Conservation (phyloP, 1,140 invertebrate species). For the Scaptomyza pallida region DNA sequence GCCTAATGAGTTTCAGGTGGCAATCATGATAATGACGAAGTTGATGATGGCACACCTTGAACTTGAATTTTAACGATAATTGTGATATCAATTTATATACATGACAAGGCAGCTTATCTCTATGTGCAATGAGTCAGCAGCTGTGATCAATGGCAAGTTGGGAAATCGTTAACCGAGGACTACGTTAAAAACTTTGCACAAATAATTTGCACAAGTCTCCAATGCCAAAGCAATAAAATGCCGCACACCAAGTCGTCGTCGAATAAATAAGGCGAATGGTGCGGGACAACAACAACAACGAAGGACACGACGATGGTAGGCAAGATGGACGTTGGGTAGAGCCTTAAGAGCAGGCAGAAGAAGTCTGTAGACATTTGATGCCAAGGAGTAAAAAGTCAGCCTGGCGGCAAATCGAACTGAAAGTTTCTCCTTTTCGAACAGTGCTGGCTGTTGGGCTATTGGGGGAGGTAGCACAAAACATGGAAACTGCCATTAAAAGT, state of each 20-base stretch:
- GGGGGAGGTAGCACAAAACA: constrained; percentile 32
- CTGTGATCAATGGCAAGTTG: constrained; percentile 52
- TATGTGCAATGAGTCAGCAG: constrained; percentile 18
- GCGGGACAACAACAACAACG: constrained; percentile 3
- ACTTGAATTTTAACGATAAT: constrained; percentile 6
- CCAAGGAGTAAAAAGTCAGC: constrained; percentile 62
- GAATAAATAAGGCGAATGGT: constrained; percentile 38
- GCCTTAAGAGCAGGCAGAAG: no score
- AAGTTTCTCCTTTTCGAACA: constrained; percentile 53
- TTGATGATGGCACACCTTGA: constrained; percentile 1
- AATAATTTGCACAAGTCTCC: constrained; percentile 62
- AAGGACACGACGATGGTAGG: background rate
- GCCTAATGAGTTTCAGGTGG: constrained; percentile 11
- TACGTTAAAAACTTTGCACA: constrained; percentile 62
- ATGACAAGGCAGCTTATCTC: no score
- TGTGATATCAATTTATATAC: constrained; percentile 6
- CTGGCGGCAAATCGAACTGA: constrained; percentile 76
- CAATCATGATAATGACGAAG: background rate
- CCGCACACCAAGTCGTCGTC: constrained; percentile 48
- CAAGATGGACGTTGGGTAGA: background rate
- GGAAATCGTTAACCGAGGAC: constrained; percentile 26
- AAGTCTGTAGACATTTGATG: constrained; percentile 26
- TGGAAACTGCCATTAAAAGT: constrained; percentile 73
- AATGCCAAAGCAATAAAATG: constrained; percentile 68
- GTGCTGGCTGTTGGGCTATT: background rate